Base-by-base conservation (phyloP, 2,888 invertebrate species). In the Gastrophysa polygoni region DNA sequence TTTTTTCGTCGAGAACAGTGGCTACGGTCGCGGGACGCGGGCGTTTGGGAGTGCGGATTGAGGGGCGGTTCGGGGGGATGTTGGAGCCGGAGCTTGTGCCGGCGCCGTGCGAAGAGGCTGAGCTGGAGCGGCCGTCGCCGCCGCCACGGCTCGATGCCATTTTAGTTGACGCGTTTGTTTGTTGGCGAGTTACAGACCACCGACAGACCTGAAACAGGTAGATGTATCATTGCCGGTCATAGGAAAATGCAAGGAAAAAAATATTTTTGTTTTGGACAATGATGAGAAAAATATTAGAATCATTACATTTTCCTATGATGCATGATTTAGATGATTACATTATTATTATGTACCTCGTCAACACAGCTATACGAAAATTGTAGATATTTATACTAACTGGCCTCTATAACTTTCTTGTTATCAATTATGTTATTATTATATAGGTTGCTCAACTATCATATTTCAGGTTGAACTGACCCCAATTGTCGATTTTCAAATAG, bases 1-100 rank as follows among this genome's bases (percentile, higher is more conserved):
- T 88, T 80, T 89, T 89, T 73, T 90, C 89, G 70, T 89, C 89
- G 1, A 87, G 82, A 20, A 71, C 67, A n/a, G 88, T 88, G 5
- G 88, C n/a, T n/a, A n/a, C 83, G 1, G 88, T 83, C 16, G 82
- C 78, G 0, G 84, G 80, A 67, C 84, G 71, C 68, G 83, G 84
- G 54, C 83, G 81, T 78, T 84, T 85, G 32, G 81, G 83, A 48
- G 83, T 83, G 61, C 83, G 83, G 59, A 80, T 77, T 38, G 82
- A 80, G 28, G 81, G 78, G 38, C 82, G 82, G 56, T 81, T 78
- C 7, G 78, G 77, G 5, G 81, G 78, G 29, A 80, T 72, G 57
- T 75, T 78, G 28, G 79, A 76, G 64, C 78, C 79, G 38, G 3
- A 3, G 4, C n/a, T 6, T 7, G 10, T 10, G 29, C 24, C 24